Evolutionary conservation across 1,140 invertebrate genomes (phyloP).

Genomic region (Drosophila cardini): DNA sequence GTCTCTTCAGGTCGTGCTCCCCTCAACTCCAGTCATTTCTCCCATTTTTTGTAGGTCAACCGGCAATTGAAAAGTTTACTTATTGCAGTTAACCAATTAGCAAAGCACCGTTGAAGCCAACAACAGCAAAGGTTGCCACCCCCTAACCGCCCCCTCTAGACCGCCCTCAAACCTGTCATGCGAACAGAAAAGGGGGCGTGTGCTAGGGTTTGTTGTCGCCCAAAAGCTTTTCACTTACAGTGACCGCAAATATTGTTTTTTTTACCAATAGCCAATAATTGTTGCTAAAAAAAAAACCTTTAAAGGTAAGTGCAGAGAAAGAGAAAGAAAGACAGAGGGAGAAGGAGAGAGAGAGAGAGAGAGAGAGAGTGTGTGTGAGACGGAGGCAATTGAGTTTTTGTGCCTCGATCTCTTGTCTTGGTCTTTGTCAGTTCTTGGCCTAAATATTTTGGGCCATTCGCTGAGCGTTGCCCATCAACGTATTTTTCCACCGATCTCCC

Average conservation of each 20-base stretch:
- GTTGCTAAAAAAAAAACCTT: slow-evolving; percentile 24
- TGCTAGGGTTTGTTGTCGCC: slow-evolving; percentile 10
- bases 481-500: background rate
- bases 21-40: too few species aligned
- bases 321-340: background rate
- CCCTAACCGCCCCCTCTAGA: background rate
- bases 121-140: background rate
- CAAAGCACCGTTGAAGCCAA: slow-evolving; percentile 2
- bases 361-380: background rate
- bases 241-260: slow-evolving; percentile 38
- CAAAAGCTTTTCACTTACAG: slow-evolving; percentile 33
- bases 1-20: too few species aligned
- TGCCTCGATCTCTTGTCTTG: slow-evolving; percentile 4
- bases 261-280: slow-evolving; percentile 32
- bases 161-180: background rate
- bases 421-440: slow-evolving; percentile 69
- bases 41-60: slow-evolving; percentile 60
- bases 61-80: slow-evolving; percentile 68
- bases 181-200: background rate
- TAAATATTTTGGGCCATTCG: slow-evolving; percentile 54
- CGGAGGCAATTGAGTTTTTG: background rate
- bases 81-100: slow-evolving; percentile 78
- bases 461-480: slow-evolving; percentile 12
- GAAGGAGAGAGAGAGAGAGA: background rate
- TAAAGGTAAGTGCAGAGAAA: background rate